Conservation (phyloP, 1,140 invertebrate species). For the Chrysomallon squamiferum region DNA sequence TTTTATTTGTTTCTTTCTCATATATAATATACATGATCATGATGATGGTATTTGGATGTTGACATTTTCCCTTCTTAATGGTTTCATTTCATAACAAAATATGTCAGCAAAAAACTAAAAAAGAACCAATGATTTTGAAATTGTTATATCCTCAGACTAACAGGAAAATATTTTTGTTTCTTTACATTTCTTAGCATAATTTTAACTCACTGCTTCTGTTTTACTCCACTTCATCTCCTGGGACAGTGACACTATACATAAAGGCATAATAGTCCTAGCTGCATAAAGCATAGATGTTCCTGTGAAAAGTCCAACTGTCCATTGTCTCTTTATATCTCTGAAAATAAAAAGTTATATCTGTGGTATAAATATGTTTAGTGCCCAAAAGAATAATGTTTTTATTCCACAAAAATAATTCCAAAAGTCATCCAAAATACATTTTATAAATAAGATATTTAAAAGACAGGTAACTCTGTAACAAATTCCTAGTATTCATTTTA, state of each 20-base stretch:
- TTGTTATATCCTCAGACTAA: neutral
- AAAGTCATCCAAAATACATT: no score
- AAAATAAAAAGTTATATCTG: slow-evolving; percentile 7
- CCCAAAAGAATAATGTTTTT: no score
- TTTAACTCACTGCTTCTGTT: slow-evolving; percentile 70
- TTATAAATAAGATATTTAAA: no score
- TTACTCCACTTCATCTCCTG: slow-evolving; percentile 76
- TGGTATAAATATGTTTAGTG: no score
- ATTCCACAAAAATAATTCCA: no score
- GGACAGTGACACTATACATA: slow-evolving; percentile 72
- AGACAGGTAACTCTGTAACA: no score
- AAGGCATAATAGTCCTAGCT: slow-evolving; percentile 73
- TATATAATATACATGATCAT: no score
- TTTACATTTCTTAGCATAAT: no score
- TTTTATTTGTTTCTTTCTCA: no score
- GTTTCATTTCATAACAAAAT: neutral
- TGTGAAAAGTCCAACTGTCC: slow-evolving; percentile 69
- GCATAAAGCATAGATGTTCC: slow-evolving; percentile 75
- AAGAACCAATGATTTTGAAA: neutral
- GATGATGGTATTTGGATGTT: no score
- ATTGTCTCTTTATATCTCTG: slow-evolving; percentile 66
- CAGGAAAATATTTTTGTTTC: neutral
- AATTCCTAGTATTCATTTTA: no score
- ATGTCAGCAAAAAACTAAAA: neutral
- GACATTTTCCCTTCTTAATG: no score